phyloP scores from a whole-genome alignment of 1,140 invertebrate genomes.

The Calosoma granatense region DNA sequence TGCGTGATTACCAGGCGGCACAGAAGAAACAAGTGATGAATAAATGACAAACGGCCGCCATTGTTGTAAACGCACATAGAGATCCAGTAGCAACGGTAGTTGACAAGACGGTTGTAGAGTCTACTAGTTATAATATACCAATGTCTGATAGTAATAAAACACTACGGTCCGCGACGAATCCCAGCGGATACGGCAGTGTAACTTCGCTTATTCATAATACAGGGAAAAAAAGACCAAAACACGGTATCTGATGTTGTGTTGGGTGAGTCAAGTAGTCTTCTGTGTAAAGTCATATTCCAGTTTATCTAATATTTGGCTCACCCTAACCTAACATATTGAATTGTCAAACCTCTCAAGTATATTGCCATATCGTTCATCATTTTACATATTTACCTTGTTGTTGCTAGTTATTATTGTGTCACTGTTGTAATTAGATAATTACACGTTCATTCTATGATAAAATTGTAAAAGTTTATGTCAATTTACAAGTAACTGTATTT shows the following conservation, averaged over 20 bases:
- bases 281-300: too few relatives aligned
- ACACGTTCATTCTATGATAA: too few relatives aligned
- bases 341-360: too few relatives aligned
- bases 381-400: too few relatives aligned
- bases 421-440: too few relatives aligned
- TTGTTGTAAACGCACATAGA: neutral
- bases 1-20: neutral
- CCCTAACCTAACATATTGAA: too few relatives aligned
- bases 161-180: slow-evolving; percentile 1
- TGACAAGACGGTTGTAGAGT: neutral
- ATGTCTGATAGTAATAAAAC: neutral
- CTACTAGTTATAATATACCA: neutral
- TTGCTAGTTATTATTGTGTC: too few relatives aligned
- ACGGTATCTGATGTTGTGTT: slow-evolving; percentile 29
- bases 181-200: slow-evolving; percentile 27
- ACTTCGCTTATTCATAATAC: slow-evolving; percentile 20
- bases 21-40: neutral
- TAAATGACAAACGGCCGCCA: neutral
- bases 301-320: too few relatives aligned
- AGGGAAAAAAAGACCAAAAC: slow-evolving; percentile 24
- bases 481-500: too few relatives aligned
- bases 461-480: too few relatives aligned
- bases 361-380: too few relatives aligned
- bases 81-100: neutral
- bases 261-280: slow-evolving; percentile 22